These are phyloP conservation scores for Eupsittula cactorum DNA, from an alignment of 2,113 vertebrate species.

Conservation along the genomic window DNA sequence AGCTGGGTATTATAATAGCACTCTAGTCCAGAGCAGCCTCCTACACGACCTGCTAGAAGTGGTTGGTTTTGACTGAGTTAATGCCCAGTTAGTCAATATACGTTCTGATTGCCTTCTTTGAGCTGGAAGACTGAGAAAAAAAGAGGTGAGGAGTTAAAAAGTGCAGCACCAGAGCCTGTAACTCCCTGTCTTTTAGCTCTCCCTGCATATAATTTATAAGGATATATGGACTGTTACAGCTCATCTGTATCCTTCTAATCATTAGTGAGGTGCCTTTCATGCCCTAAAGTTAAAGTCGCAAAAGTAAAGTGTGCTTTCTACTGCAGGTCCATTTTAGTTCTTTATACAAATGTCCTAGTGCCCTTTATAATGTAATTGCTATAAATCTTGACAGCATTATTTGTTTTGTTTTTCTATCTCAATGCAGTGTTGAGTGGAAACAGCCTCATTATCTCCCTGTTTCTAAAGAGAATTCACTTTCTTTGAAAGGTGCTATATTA, in stretches of 20 bases:
- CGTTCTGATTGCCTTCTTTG: conserved; percentile 50
- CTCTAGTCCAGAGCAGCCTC: neutral
- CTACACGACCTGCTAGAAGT: neutral
- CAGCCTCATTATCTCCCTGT: conserved; percentile 42
- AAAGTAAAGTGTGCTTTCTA: conserved; percentile 67
- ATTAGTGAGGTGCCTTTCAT: conserved; percentile 75
- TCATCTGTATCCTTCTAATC: conserved; percentile 71
- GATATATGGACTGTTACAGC: conserved; percentile 52
- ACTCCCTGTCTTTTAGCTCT: conserved; percentile 63
- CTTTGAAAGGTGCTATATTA: conserved; percentile 10
- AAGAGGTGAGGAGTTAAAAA: conserved; percentile 29
- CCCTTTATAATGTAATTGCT: conserved; percentile 62
- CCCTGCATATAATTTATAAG: conserved; percentile 71
- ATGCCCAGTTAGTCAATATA: conserved; percentile 47
- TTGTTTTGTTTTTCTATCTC: conserved; percentile 58
- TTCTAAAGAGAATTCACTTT: neutral
- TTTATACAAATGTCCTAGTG: conserved; percentile 54
- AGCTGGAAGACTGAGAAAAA: conserved; percentile 36
- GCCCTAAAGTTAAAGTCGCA: conserved; percentile 68
- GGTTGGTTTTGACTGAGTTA: conserved; percentile 21
- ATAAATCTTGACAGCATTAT: conserved; percentile 27
- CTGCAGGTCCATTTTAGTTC: conserved; percentile 47
- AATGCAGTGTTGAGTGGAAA: conserved; percentile 29
- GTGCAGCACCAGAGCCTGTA: neutral
- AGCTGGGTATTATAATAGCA: neutral